These are phyloP conservation scores for Erebia palarica DNA, from an alignment of 2,888 invertebrate species.

Conservation along the genomic window DNA sequence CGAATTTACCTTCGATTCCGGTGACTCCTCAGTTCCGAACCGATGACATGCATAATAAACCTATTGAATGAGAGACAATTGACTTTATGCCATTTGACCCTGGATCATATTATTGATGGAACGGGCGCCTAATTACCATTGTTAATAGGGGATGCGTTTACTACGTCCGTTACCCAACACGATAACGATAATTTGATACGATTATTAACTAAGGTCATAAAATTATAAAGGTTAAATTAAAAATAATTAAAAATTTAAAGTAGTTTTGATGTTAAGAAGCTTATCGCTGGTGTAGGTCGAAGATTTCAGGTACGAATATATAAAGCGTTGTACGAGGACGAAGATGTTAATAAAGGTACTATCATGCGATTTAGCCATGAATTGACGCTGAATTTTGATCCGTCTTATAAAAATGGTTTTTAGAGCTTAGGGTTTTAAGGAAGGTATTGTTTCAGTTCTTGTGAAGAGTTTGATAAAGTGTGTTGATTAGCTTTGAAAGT, in stretches of 20 bases:
- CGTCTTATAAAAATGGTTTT: too few species aligned
- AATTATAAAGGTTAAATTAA: slow-evolving; percentile 2
- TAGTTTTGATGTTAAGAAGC: too few species aligned
- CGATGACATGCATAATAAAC: slow-evolving; percentile 23
- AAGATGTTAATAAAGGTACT: too few species aligned
- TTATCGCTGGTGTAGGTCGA: too few species aligned
- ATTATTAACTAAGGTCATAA: slow-evolving; percentile 19
- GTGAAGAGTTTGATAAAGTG: too few species aligned
- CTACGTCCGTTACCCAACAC: slow-evolving; percentile 50
- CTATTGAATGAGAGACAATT: slow-evolving; percentile 57
- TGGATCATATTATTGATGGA: slow-evolving; percentile 55
- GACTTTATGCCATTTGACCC: slow-evolving; percentile 61
- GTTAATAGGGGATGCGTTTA: slow-evolving; percentile 52
- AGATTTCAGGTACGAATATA: too few species aligned
- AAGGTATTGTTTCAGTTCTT: too few species aligned
- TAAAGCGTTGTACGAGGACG: too few species aligned
- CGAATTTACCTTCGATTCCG: not conserved
- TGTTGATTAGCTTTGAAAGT: too few species aligned
- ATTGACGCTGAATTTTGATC: too few species aligned
- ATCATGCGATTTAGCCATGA: too few species aligned
- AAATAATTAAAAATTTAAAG: not conserved
- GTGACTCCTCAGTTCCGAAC: not conserved
- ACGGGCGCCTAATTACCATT: slow-evolving; percentile 60
- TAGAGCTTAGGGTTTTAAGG: too few species aligned
- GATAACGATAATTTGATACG: slow-evolving; percentile 27